Conservation (phyloP, 2,888 invertebrate species). For the Megamerina dolium region DNA sequence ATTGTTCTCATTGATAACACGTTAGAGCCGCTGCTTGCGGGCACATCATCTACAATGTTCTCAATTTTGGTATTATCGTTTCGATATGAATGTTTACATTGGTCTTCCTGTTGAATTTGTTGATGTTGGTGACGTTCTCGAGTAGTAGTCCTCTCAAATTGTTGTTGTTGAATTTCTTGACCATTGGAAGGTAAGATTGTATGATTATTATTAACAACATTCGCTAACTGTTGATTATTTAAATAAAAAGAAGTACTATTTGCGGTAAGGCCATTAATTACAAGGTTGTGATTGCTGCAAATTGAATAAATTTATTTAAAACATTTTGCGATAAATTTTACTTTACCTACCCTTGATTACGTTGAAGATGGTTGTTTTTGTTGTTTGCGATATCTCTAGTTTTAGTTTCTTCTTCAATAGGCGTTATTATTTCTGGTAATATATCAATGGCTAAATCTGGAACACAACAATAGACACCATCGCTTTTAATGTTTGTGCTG, state of each 20-base stretch:
- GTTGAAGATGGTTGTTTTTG: slow-evolving; percentile 22
- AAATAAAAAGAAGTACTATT: slow-evolving; percentile 31
- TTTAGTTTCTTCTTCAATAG: slow-evolving; percentile 15
- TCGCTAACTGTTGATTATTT: slow-evolving; percentile 24
- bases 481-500: slow-evolving; percentile 37
- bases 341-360: slow-evolving; percentile 21
- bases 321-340: neutral
- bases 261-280: slow-evolving; percentile 43
- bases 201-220: slow-evolving; percentile 19
- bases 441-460: too few relatives aligned
- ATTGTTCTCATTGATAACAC: too few relatives aligned
- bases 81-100: slow-evolving; percentile 1
- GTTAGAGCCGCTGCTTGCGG: neutral
- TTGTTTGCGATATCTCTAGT: slow-evolving; percentile 16
- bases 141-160: slow-evolving; percentile 3
- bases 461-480: too few relatives aligned
- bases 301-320: neutral
- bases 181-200: slow-evolving; percentile 21
- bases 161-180: slow-evolving; percentile 17
- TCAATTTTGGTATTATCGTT: slow-evolving; percentile 14
- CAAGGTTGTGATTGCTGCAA: slow-evolving; percentile 31
- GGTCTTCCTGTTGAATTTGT: slow-evolving; percentile 15
- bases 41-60: slow-evolving; percentile 3
- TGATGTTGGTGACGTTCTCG: slow-evolving; percentile 19
- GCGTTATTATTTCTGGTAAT: slow-evolving; percentile 40